Evolutionary conservation across 2,113 vertebrate genomes (phyloP), one percentile per base, ranked within the genome.

Genomic region (Lipophrys pholis): DNA sequence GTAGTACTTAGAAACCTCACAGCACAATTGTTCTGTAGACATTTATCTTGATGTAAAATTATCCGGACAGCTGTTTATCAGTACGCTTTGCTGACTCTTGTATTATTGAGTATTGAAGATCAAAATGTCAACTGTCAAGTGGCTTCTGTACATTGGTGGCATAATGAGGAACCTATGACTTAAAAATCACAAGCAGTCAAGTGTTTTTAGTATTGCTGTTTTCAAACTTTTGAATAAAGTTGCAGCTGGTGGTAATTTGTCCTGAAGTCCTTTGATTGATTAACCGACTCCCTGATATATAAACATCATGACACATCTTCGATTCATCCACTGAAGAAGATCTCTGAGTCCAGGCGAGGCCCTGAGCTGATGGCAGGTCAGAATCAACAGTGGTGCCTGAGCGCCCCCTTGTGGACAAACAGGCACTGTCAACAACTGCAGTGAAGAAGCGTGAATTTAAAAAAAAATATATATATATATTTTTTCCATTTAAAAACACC

Each of bases 151-250:
- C 78, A 81, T 80, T 90, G 87, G 84, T 92, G 88, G 89, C 88
- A 89, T 89, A 69, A 86, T 83, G 49, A 93, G 58, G 73, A 89
- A 65, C 80, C 64, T 83, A 78, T 90, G 71, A 85, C 81, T 77
- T 80, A 61, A 83, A 86, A 86, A 77, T 72, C 86, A 87, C 88
- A 87, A 75, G 67, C 69, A 72, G 76, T 82, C 86, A 84, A 82
- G 84, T 93, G 89, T 91, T 87, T 87, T 87, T 80, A 84, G 76
- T 91, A 90, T 92, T 86, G 85, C 88, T 91, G 90, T 94, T 90
- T 90, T 78, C 66, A 90, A 90, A 85, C 74, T 73, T 91, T 90
- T 90, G 58, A 95, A 95, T 95, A 95, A 95, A 95, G 93, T 93
- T 30, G 74, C 85, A 87, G 69, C 85, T 94, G 87, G 90, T 92